Conservation (phyloP, 2,797 vertebrate species). For the Alauda arvensis region DNA sequence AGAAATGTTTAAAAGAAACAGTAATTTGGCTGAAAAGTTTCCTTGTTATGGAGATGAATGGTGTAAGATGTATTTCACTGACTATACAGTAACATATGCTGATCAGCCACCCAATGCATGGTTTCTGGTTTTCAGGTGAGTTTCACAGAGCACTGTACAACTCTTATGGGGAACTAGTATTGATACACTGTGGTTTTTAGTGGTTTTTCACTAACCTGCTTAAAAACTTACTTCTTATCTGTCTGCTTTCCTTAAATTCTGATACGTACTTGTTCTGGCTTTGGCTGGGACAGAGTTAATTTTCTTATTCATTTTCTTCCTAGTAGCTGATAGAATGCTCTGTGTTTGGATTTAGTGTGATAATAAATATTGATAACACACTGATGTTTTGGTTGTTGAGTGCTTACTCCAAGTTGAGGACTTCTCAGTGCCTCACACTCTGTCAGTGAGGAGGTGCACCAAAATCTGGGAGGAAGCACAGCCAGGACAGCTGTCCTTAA, state of each 20-base stretch:
- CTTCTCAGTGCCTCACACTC: not conserved
- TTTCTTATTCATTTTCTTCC: not conserved
- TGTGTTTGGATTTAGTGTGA: not conserved
- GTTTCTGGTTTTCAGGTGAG: constrained; percentile 89
- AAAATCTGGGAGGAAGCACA: not conserved
- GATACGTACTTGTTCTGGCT: not conserved
- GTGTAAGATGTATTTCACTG: constrained; percentile 76
- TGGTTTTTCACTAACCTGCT: not conserved
- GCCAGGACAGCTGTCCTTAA: not conserved
- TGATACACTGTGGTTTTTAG: accelerated
- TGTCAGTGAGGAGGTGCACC: not conserved
- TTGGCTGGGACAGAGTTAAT: not conserved
- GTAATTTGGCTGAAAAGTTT: constrained; percentile 71
- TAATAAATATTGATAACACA: not conserved
- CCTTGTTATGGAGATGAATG: constrained; percentile 83
- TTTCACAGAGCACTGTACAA: not conserved
- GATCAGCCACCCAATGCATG: constrained; percentile 77
- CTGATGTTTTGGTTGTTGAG: not conserved
- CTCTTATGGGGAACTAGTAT: not conserved
- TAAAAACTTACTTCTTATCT: not conserved
- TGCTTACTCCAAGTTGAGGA: not conserved
- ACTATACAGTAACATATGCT: constrained; percentile 76
- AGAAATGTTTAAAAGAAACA: constrained; percentile 78
- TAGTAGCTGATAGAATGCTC: not conserved
- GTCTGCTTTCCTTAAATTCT: not conserved